Evolutionary conservation across 2,113 vertebrate species (phyloP).

Genomic region (Cochlearius cochlearius): DNA sequence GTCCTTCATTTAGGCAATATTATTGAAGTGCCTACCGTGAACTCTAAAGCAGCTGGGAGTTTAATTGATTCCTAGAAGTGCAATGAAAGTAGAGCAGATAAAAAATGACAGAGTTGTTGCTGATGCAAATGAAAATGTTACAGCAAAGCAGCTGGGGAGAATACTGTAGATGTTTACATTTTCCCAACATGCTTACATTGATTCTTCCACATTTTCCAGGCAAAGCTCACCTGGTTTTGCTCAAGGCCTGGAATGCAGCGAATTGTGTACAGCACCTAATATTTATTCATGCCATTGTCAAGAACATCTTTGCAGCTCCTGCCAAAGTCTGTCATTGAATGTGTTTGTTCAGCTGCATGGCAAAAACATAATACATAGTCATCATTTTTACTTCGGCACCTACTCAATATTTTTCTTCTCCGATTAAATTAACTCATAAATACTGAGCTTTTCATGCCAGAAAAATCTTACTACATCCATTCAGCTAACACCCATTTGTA

Average conservation of each 20-base stretch:
- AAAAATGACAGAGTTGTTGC: slow-evolving; percentile 53
- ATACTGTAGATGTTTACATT: slow-evolving; percentile 51
- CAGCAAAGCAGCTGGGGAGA: slow-evolving; percentile 1
- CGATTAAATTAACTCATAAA: slow-evolving; percentile 77
- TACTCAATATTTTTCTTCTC: slow-evolving; percentile 74
- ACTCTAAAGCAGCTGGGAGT: slow-evolving; percentile 26
- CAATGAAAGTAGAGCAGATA: slow-evolving; percentile 53
- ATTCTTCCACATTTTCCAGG: slow-evolving; percentile 63
- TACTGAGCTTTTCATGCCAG: slow-evolving; percentile 63
- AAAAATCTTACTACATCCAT: slow-evolving; percentile 58
- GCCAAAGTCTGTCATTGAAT: slow-evolving; percentile 70
- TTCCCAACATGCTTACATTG: slow-evolving; percentile 32
- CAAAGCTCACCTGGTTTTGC: slow-evolving; percentile 75
- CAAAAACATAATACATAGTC: slow-evolving; percentile 71
- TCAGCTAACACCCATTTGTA: slow-evolving; percentile 54
- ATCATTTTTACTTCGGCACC: slow-evolving; percentile 72
- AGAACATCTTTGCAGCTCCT: slow-evolving; percentile 74
- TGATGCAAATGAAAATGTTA: slow-evolving; percentile 62
- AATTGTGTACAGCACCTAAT: slow-evolving; percentile 73
- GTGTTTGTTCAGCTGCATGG: slow-evolving; percentile 78
- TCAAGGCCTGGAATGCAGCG: slow-evolving; percentile 57
- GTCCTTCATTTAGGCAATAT: slow-evolving; percentile 28
- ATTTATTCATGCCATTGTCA: slow-evolving; percentile 74
- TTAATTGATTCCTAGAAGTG: slow-evolving; percentile 52
- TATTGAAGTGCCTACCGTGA: slow-evolving; percentile 21